phyloP scores from a whole-genome alignment of 2,888 invertebrate genomes.

The Nymphalis c-album region DNA sequence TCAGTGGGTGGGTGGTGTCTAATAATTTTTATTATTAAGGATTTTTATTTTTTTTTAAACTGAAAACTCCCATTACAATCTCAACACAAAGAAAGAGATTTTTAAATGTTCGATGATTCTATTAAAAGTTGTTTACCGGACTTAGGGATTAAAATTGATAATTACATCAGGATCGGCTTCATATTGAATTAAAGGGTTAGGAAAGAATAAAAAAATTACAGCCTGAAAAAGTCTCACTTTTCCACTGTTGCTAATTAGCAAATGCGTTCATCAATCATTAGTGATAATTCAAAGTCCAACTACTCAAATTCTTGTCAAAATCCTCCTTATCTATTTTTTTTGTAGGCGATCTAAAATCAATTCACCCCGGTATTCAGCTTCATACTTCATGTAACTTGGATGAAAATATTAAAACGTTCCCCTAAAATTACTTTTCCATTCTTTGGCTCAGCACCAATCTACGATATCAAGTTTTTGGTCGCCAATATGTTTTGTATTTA shows the following conservation, averaged over 20 bases:
- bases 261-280: no score
- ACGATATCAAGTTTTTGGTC: slow-evolving; percentile 1
- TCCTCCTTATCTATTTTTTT: background rate
- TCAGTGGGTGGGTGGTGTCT: no score
- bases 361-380: background rate
- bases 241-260: no score
- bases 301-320: background rate
- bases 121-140: background rate
- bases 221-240: background rate
- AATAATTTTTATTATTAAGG: no score
- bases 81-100: no score
- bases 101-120: background rate
- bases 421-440: slow-evolving; percentile 5
- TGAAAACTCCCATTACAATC: no score
- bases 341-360: background rate
- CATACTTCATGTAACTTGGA: background rate
- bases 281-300: background rate
- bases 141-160: background rate
- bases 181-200: background rate
- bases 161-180: background rate
- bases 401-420: slow-evolving; percentile 5
- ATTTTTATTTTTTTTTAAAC: no score
- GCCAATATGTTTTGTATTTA: background rate
- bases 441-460: slow-evolving; percentile 1
- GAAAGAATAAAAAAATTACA: background rate